These are phyloP conservation scores for Latrodectus elegans DNA, from an alignment of 2,888 invertebrate species.

Conservation along the genomic window DNA sequence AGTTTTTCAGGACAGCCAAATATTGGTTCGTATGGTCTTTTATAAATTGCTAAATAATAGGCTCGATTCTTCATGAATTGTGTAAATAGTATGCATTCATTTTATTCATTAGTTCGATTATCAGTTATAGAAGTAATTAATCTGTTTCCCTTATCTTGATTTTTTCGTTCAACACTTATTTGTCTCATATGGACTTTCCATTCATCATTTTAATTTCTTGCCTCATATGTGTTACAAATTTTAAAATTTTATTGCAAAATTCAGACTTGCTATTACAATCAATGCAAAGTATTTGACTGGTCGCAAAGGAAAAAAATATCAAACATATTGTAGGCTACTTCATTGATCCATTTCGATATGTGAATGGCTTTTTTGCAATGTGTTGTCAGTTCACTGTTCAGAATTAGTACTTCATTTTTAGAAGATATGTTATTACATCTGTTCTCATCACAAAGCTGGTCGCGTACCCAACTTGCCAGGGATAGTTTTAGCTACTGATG, in stretches of 20 bases:
- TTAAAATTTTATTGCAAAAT: constrained; percentile 63
- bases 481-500: too few species aligned
- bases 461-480: too few species aligned
- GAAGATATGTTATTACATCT: constrained; percentile 65
- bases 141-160: constrained; percentile 44
- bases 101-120: constrained; percentile 64
- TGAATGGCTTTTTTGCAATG: constrained; percentile 70
- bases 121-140: constrained; percentile 34
- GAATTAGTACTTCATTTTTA: constrained; percentile 67
- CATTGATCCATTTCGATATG: constrained; percentile 58
- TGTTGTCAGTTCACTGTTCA: constrained; percentile 70
- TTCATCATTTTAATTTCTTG: constrained; percentile 41
- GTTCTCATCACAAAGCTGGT: background rate
- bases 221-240: constrained; percentile 26
- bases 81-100: constrained; percentile 66
- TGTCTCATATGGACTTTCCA: constrained; percentile 44
- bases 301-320: constrained; percentile 69
- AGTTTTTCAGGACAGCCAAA: constrained; percentile 53
- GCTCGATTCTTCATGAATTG: constrained; percentile 63
- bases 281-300: constrained; percentile 66
- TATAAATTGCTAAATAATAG: constrained; percentile 65
- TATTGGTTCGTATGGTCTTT: constrained; percentile 49
- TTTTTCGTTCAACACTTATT: constrained; percentile 37
- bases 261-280: constrained; percentile 63
- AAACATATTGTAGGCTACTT: constrained; percentile 62